Base-by-base conservation (phyloP, 2,797 vertebrate genomes). In the Gymnodraco acuticeps region DNA sequence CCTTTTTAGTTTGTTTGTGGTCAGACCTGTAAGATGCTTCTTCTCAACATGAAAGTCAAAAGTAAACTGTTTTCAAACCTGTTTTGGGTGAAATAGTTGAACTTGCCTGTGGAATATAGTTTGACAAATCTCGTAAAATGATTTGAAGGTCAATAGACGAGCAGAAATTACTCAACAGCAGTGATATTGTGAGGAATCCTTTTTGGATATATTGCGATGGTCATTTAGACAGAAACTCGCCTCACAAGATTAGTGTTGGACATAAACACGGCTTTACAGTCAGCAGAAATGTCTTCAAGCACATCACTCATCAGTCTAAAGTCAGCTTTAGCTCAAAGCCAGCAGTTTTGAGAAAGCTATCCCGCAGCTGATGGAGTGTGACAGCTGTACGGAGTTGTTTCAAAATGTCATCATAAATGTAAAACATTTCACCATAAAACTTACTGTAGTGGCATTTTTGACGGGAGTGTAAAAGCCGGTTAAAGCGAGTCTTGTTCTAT, bases 381-480 rank as follows among this genome's bases (percentile, higher is more conserved):
- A 81, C 81, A 86, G 80, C 59, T 77, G 69, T 1, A 19, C 43
- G 17, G 56, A 64, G 17, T 69, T 62, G 58, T 79, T 64, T 73
- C 55, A 80, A 83, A 87, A 73, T 74, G 80, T 70, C 82, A 80
- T 74, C 80, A 61, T 41, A 45, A 73, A 70, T 80, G 62, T 59
- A 60, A 65, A 83, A 77, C 80, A 81, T 66, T 79, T 81, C 64
- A 78, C 71, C 61, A 33, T 45, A n/a, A 77, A 64, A 73, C 52
- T 74, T 48, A 62, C 31, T 20, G 47, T 10, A 5, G 59, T 51
- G 60, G 60, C 70, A 67, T 55, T 56, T 75, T 81, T 82, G 67
- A 79, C 47, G 55, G 33, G 19, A 64, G 68, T 3, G 42, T 74
- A 72, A 81, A 84, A 79, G 67, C 20, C 61, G 51, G 31, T 78